Evolutionary conservation across 2,113 vertebrate species (phyloP), one percentile per base, ranked within the genome.

Genomic region (Micromys minutus): DNA sequence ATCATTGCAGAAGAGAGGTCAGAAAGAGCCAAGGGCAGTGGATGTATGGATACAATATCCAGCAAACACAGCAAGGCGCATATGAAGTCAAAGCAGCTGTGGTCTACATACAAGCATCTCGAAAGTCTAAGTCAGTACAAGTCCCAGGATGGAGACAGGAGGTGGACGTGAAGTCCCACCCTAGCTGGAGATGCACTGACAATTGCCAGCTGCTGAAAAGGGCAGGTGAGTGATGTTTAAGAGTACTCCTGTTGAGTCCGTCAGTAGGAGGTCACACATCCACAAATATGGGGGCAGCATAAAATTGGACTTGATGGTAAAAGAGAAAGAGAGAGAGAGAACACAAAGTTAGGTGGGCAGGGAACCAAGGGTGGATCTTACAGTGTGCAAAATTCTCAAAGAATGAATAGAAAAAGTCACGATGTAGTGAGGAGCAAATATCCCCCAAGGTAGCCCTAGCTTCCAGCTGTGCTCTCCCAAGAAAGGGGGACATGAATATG

Each of bases 351-450:
- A 10, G 52, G 21, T 24, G 29, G 76, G 2, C 17, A 36, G 76
- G 0, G 17, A 79, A 34, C 34, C 47, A 55, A 12, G 52, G 36
- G 5, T 24, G 39, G 36, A 36, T 22, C 21, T 34, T 4, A 55
- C 50, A 55, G 36, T 81, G 55, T 16, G 15, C 5, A 59, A n/a
- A 81, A 26, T 81, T n/a, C 52, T 81, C 52, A 57, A 59, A 57
- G 36, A 81, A 59, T 59, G 11, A 81, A 59, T 26, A 57, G 36
- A 52, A n/a, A 61, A 34, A 80, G 12, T 3, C 8, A 81, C 34
- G 0, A 0, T 57, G 12, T 55, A 34, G 2, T 34, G 3, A 55
- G 12, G 3, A 7, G 59, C 21, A 13, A 89, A 2, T 15, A 11
- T 36, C n/a, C 83, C 36, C 26, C 65, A 67, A 34, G 22, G 71